These are phyloP conservation scores for Gymnocheta viridis DNA, from an alignment of 2,888 invertebrate genomes.

Conservation along the genomic window DNA sequence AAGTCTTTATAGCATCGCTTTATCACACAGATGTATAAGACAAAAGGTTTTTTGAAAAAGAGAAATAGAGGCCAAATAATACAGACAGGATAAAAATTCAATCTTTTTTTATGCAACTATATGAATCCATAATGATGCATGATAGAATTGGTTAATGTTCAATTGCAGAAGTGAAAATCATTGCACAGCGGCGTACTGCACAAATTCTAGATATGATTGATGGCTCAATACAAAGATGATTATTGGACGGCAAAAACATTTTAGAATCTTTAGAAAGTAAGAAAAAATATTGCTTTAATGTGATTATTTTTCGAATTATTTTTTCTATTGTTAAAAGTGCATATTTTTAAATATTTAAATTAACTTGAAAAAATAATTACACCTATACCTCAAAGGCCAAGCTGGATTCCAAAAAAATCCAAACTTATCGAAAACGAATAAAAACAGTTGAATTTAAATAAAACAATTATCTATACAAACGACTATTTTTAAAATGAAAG, in stretches of 20 bases:
- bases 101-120: constrained; percentile 16
- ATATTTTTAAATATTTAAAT: no score
- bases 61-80: background rate
- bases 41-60: constrained; percentile 17
- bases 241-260: constrained; percentile 12
- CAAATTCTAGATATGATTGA: constrained; percentile 60
- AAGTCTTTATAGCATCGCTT: constrained; percentile 62
- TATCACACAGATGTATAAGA: constrained; percentile 58
- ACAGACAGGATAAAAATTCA: background rate
- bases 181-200: constrained; percentile 58
- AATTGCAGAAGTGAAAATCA: constrained; percentile 57
- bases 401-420: no score
- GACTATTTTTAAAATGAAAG: no score
- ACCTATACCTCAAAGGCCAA: no score
- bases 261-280: background rate
- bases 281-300: no score
- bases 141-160: constrained; percentile 50
- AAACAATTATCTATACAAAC: no score
- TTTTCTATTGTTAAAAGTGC: no score
- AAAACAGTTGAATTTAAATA: no score
- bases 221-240: constrained; percentile 63
- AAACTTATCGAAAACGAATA: no score
- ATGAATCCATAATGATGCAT: constrained; percentile 48
- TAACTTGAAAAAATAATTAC: no score
- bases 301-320: no score